A percentile compares a stretch with the other conserved stretches of the same genome.
phyloP scores from a whole-genome alignment of 2,113 vertebrate genomes.

The Solea senegalensis region DNA sequence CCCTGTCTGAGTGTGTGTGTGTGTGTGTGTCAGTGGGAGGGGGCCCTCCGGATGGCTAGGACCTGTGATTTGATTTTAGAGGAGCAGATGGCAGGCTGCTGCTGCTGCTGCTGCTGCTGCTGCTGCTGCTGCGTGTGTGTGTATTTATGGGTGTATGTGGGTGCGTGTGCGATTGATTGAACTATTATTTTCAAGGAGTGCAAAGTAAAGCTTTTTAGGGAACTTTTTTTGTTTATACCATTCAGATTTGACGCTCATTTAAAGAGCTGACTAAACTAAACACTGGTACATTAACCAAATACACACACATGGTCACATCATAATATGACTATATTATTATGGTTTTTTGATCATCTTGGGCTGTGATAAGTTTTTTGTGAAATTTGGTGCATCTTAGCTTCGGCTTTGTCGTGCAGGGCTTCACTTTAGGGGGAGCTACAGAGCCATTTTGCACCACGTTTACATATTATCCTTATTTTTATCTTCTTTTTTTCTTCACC shows the following conservation, averaged over 20 bases:
- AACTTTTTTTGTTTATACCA: constrained; percentile 1
- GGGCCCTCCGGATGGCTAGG: constrained; percentile 46
- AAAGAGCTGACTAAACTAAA: neutral
- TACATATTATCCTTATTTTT: no score
- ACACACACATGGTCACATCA: no score
- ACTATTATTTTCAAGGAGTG: constrained; percentile 8
- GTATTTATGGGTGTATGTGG: constrained; percentile 29
- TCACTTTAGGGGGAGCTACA: no score
- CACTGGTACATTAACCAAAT: no score
- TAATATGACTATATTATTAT: no score
- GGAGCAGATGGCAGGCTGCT: constrained; percentile 77
- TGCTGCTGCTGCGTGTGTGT: constrained; percentile 54
- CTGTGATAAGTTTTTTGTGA: no score
- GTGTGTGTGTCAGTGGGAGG: constrained; percentile 10
- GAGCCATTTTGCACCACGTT: no score
- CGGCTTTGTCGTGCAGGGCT: no score
- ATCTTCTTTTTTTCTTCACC: no score
- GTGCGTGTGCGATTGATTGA: constrained; percentile 28
- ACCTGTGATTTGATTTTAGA: constrained; percentile 71
- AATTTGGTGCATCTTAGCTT: no score
- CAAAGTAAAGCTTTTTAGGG: constrained; percentile 25
- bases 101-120: constrained; percentile 22
- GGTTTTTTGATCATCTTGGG: no score
- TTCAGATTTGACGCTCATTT: constrained; percentile 1
- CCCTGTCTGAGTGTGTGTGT: constrained; percentile 1